Evolutionary conservation across 2,797 vertebrate genomes (phyloP), one percentile per base, ranked within the genome.

Genomic region (Xenops minutus): DNA sequence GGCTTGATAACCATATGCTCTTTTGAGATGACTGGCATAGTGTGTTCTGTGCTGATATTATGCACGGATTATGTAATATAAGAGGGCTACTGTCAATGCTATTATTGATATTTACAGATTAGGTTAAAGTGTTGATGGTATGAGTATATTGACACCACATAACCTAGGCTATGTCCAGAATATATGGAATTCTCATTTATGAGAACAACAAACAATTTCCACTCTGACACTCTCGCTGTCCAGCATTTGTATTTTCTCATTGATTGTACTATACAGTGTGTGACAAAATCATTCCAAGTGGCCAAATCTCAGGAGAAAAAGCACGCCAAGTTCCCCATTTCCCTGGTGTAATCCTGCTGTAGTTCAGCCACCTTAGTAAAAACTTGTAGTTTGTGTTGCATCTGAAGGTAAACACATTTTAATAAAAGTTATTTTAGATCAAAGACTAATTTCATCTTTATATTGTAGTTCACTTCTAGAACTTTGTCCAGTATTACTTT

Each of bases 51-150:
- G 19, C 41, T 67, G 36, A 69, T 88, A 62, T 8, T 43, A 39
- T 1, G 1, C 48, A 29, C 20, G 48, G 22, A 20, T 62, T 36
- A 32, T 55, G 21, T 36, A 51, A 61, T 30, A 19, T 0, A 0
- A 19, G 15, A 17, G 13, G 7, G 29, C 71, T 64, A 30, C 29
- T 77, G 46, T 30, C 74, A 81, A 1, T 48, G 46, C 30, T 58
- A 1, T 68, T 58, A 75, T 1, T 71, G 34, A 22, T 62, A 66
- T 48, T 75, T 52, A 55, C 21, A 83, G 55, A n/a, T 12, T 29
- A 43, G 19, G 34, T 23, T 86, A 73, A 81, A 83, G 43, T 7
- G n/a, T 24, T 41, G 36, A 29, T 63, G 7, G 18, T 39, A 5
- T 44, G 19, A 73, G 20, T 39, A 34, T n/a, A 61, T 3, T 39